Base-by-base conservation (phyloP, 2,888 invertebrate species). In the Rhodophaea formosa region DNA sequence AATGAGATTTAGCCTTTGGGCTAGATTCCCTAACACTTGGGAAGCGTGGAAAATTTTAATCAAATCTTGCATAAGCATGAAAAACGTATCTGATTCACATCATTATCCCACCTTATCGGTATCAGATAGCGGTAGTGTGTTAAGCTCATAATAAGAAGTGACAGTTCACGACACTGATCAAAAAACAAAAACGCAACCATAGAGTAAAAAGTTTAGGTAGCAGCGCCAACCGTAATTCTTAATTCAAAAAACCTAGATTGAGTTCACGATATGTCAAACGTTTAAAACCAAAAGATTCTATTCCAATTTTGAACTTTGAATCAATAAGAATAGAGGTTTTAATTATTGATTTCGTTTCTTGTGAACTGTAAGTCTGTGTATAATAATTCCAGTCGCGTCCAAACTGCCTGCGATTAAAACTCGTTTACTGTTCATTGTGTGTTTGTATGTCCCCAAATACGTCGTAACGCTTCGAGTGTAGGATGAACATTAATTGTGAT, bases 311-410 rank as follows among this genome's bases (percentile, higher is more conserved):
- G 39, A 59, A 61, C 61, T 71, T 70, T 76, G 73, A 60, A 54
- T 15, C 60, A 17, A 47, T 62, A 45, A 55, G 7, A 63, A 72
- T 72, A 78, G 62, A 63, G 72, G 62, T 62, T 66, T 17, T 30
- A 32, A 30, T 43, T 49, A 59, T 43, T 54, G 16, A 58, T 60
- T 58, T 53, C 47, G 60, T 44, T 53, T 42, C 57, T 53, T 44
- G 32, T 52, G 53, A 61, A 61, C 46, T 62, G 58, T 59, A 54
- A 64, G 75, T 62, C 56, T 68, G 29, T 54, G 70, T 69, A 83
- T 83, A 81, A 84, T 79, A 80, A 87, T 87, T 79, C 87, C 74
- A 67, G 84, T 85, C 88, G 79, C 85, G 87, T 86, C 70, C 76
- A 64, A 71, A 72, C 72, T 70, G 74, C 71, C 74, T 73, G 77